Percentiles rank a stretch among this genome's conserved stretches.
phyloP scores from a whole-genome alignment of 2,113 vertebrate genomes.

The Athene noctua region DNA sequence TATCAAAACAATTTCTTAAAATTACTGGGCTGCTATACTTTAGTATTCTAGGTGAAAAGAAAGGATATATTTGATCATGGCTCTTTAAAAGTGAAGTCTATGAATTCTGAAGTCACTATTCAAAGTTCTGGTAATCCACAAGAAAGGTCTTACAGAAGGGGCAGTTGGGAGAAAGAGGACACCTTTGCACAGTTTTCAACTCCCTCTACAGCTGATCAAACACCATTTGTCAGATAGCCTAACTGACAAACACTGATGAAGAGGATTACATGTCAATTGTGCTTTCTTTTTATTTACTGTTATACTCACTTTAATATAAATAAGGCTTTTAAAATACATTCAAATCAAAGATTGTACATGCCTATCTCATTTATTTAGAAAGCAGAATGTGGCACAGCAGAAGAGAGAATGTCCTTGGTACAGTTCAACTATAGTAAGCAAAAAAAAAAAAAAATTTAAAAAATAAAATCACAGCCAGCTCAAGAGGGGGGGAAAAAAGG shows the following conservation, averaged over 20 bases:
- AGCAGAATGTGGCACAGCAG: not conserved
- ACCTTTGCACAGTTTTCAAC: not conserved
- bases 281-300: not conserved
- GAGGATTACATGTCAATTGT: not conserved
- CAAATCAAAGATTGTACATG: not conserved
- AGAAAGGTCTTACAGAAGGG: not conserved
- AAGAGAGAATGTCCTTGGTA: not conserved
- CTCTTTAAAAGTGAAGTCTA: not conserved
- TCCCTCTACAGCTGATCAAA: not conserved
- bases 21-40: not conserved
- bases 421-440: accelerated
- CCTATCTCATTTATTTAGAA: not conserved
- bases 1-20: not conserved
- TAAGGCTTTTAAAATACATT: not conserved
- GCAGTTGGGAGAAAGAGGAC: not conserved
- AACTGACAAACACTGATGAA: not conserved
- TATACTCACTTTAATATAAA: not conserved
- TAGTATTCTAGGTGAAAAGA: not conserved
- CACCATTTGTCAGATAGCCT: not conserved
- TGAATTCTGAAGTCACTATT: not conserved
- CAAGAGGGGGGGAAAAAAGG: not conserved
- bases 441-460: not conserved
- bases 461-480: not conserved
- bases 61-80: not conserved
- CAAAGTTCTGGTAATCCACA: not conserved